Evolutionary conservation across 2,888 invertebrate genomes (phyloP), one percentile per base, ranked within the genome.

Genomic region (Pollenia labialis): DNA sequence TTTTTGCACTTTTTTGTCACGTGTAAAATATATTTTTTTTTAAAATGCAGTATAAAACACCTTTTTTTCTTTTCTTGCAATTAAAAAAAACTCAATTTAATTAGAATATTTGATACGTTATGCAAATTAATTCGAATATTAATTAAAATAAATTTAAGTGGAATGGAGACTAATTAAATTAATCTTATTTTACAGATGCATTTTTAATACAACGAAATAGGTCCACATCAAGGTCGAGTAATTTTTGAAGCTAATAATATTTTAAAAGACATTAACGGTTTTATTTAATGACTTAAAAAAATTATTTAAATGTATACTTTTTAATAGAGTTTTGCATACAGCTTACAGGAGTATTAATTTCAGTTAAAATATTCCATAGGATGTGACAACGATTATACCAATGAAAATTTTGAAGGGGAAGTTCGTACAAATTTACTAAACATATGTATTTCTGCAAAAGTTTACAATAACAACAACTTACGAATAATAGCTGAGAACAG

Each of bases 111-210:
- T 58, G 42, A 48, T 1, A 46, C 42, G 2, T 79, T 79, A 79
- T 79, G 77, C 77, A 79, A 79, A 79, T 79, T 42, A 79, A 32
- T 68, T 79, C 18, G 40, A 40, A 32, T 58, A 8, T 56, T 32
- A 77, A 56, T 54, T 66, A 44, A 66, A 56, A 54, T 44, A 66
- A 77, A 66, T 66, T 77, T n/a, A 56, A 66, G 46, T 77, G 16
- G 16, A 56, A 32, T 68, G 12, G 32, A 56, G 46, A 77, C 8
- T 54, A 14, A 66, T 77, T 76, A 18, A 76, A 76, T 32, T 64
- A 23, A 54, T 44, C 40, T 54, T 23, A 50, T 77, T 44, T 68
- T 66, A 46, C 56, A 46, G 16, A 54, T 16, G 54, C 12, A 46
- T 48, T 18, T 66, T 48, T 16, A 54, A 23, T 44, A 0, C 54